Evolutionary conservation across 2,113 vertebrate species (phyloP), one percentile per base, ranked within the genome.

Genomic region (Hippocampus barbouri): DNA sequence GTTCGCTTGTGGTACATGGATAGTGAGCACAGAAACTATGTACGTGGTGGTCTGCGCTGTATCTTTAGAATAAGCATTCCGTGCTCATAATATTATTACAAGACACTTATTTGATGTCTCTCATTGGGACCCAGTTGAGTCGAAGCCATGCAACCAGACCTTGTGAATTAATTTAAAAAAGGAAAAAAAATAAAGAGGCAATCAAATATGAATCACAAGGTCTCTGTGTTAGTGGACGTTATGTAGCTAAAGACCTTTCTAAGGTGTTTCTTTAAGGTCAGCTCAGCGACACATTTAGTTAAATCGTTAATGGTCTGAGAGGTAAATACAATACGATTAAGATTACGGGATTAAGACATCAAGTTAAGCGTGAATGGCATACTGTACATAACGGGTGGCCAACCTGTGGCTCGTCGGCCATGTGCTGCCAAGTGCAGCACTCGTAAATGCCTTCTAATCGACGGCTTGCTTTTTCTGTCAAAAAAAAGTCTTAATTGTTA

Each of bases 271-370:
- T 63, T 41, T 63, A 21, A 63, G 61, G 61, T 63, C 61, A 63
- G 18, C 18, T 41, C 20, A 11, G 34, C 34, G 40, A 40, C 61
- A 63, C 34, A 63, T 63, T 63, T 63, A 21, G 34, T 63, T 63
- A 11, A 63, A 40, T 40, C 20, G 3, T 40, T 40, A 40, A 38
- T 63, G 61, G 16, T 41, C 61, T 63, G 61, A 63, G 61, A 63
- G 60, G 61, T 63, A 63, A 63, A 9, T 63, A n/a, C 61, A 41
- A 63, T 63, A 41, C 61, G 34, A 63, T 63, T 63, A 63, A 63
- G 61, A 63, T 63, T 40, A 63, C 4, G 11, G 34, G 61, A 63
- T 63, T 63, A 63, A 41, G 34, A 63, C 61, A 40, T 63, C 34
- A 41, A 63, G 61, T 4, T 40, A 63, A 41, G 18, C 20, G 21